Evolutionary conservation across 1,140 invertebrate genomes (phyloP).

Genomic region (Drosophila rhopaloa): DNA sequence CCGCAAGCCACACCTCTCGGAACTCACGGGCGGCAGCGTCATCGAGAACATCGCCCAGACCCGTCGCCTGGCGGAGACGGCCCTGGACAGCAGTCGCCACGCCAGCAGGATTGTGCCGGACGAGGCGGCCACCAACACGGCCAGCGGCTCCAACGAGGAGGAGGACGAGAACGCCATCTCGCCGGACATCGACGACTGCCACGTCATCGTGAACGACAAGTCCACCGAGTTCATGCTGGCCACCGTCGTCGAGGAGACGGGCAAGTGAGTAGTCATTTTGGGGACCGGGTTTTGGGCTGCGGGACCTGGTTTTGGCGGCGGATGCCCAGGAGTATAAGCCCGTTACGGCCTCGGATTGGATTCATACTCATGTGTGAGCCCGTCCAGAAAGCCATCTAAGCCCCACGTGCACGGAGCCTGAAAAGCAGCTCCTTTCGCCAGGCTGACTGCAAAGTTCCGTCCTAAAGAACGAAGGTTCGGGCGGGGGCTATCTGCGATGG

Average conservation of each 20-base stretch:
- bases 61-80: constrained; percentile 91
- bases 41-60: constrained; percentile 95
- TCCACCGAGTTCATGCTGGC: constrained; percentile 95
- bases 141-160: constrained; percentile 94
- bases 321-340: background rate
- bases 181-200: constrained; percentile 89
- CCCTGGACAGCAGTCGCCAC: constrained; percentile 88
- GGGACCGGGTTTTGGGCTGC: background rate
- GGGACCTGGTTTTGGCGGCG: background rate
- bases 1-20: constrained; percentile 89
- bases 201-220: constrained; percentile 95
- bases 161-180: constrained; percentile 89
- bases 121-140: constrained; percentile 94
- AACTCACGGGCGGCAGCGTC: constrained; percentile 91
- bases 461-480: background rate
- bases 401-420: background rate
- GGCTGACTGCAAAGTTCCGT: background rate
- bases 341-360: background rate
- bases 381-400: background rate
- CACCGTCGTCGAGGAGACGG: constrained; percentile 92
- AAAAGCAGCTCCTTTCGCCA: background rate
- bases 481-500: constrained; percentile 21
- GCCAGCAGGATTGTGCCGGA: constrained; percentile 86
- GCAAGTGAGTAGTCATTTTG: constrained; percentile 86
- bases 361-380: background rate